Conservation (phyloP, 2,797 vertebrate genomes). For the Xerus rutilus region DNA sequence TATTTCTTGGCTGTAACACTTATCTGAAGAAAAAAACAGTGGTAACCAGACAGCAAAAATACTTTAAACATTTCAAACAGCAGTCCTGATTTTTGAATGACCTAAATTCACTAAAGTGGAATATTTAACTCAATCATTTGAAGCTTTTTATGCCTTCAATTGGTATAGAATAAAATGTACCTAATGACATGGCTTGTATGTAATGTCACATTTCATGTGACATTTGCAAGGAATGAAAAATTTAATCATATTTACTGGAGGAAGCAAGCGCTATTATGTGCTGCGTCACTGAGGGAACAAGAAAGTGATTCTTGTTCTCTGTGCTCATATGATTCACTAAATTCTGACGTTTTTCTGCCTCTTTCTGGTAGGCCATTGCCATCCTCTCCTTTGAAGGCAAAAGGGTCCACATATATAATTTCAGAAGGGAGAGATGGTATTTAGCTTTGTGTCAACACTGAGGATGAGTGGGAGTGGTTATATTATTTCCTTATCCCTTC, state of each 20-base stretch:
- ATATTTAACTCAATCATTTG: slow-evolving; percentile 17
- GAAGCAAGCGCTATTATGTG: background rate
- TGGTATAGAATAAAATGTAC: slow-evolving; percentile 30
- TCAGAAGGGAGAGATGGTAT: background rate
- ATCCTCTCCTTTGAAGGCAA: background rate
- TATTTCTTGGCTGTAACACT: background rate
- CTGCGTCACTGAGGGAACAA: background rate
- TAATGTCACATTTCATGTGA: background rate
- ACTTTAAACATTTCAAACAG: background rate
- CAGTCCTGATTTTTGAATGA: slow-evolving; percentile 34
- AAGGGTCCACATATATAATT: background rate
- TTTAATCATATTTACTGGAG: background rate
- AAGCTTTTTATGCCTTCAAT: slow-evolving; percentile 12
- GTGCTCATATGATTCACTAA: background rate
- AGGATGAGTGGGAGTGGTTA: background rate
- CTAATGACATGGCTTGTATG: background rate
- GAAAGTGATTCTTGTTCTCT: background rate
- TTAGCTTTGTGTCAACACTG: background rate
- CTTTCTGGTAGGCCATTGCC: background rate
- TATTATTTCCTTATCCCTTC: background rate
- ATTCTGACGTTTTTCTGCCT: background rate
- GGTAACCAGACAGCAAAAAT: slow-evolving; percentile 42
- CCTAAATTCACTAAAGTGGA: slow-evolving; percentile 35
- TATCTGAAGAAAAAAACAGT: slow-evolving; percentile 37
- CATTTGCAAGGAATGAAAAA: background rate